These are phyloP conservation scores for Mylabris sibirica DNA, from an alignment of 2,888 invertebrate genomes.

Conservation along the genomic window DNA sequence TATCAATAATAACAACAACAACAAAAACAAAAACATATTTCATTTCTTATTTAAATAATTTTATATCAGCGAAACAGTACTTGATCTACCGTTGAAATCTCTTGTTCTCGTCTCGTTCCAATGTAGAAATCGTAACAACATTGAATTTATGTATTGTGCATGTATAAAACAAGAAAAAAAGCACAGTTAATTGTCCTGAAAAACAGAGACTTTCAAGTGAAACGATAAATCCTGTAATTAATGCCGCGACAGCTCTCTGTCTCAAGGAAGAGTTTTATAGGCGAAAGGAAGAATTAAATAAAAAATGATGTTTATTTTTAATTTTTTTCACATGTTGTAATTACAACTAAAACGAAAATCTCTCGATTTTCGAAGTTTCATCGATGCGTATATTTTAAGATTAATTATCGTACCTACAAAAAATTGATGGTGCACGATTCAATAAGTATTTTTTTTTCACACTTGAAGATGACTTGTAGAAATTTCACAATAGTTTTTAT, in stretches of 20 bases:
- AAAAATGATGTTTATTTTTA: too few relatives aligned
- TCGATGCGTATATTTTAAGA: not conserved
- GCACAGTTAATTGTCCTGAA: not conserved
- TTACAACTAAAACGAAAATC: not conserved
- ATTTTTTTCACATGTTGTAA: not conserved
- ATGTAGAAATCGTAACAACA: slow-evolving; percentile 8
- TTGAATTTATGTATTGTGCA: slow-evolving; percentile 1
- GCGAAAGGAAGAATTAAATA: too few relatives aligned
- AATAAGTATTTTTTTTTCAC: not conserved
- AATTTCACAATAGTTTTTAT: not conserved
- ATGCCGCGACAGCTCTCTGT: not conserved
- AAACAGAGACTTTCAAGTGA: not conserved
- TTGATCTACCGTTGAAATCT: slow-evolving; percentile 4
- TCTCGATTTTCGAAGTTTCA: not conserved
- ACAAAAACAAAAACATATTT: not conserved
- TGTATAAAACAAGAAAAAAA: not conserved
- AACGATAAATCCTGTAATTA: slow-evolving; percentile 4
- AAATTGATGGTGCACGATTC: not conserved
- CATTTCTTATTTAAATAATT: not conserved
- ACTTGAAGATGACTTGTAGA: not conserved
- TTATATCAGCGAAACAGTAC: not conserved
- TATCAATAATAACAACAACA: too few relatives aligned
- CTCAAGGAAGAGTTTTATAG: slow-evolving; percentile 1
- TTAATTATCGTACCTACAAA: not conserved
- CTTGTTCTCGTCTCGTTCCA: not conserved